Percentiles rank a stretch among this genome's conserved stretches.
phyloP scores from a whole-genome alignment of 2,888 invertebrate species.

The Caenorhabditis afra region DNA sequence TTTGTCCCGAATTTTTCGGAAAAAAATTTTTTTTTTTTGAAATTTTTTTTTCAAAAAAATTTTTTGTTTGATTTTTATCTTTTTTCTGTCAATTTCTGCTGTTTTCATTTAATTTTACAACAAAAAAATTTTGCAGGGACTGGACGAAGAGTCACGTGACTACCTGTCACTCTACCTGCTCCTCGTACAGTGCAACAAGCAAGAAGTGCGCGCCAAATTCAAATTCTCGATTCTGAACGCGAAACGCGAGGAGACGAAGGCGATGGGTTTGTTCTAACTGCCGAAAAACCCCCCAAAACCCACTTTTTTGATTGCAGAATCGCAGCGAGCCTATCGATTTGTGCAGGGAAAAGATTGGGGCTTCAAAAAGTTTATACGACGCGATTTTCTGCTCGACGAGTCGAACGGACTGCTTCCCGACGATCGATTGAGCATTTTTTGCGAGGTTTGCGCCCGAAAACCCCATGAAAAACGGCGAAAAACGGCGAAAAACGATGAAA shows the following conservation, averaged over 20 bases:
- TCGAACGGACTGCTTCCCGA: slow-evolving; percentile 98
- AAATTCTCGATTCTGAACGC: slow-evolving; percentile 99
- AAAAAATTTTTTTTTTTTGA: no score
- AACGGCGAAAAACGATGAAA: no score
- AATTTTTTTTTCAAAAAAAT: no score
- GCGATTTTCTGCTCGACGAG: slow-evolving; percentile 98
- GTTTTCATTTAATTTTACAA: no score
- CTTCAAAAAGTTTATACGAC: slow-evolving; percentile 98
- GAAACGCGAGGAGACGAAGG: slow-evolving; percentile 99
- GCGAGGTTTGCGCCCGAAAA: no score
- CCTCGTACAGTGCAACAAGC: slow-evolving; percentile 99
- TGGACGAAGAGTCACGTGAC: slow-evolving; percentile 99
- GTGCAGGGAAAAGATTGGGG: slow-evolving; percentile 99
- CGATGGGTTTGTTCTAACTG: slow-evolving; percentile 92
- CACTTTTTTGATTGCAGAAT: slow-evolving; percentile 83
- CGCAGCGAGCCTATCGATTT: slow-evolving; percentile 95
- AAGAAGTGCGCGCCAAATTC: slow-evolving; percentile 99
- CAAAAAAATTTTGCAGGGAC: slow-evolving; percentile 81
- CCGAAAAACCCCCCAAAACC: not conserved
- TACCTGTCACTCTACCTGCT: slow-evolving; percentile 98
- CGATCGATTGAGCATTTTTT: slow-evolving; percentile 96
- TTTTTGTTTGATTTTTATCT: no score
- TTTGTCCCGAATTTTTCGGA: no score
- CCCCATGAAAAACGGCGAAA: no score
- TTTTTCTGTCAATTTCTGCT: no score